Evolutionary conservation across 1,140 invertebrate genomes (phyloP), one percentile per base, ranked within the genome.

Genomic region (Arctopsyche grandis): DNA sequence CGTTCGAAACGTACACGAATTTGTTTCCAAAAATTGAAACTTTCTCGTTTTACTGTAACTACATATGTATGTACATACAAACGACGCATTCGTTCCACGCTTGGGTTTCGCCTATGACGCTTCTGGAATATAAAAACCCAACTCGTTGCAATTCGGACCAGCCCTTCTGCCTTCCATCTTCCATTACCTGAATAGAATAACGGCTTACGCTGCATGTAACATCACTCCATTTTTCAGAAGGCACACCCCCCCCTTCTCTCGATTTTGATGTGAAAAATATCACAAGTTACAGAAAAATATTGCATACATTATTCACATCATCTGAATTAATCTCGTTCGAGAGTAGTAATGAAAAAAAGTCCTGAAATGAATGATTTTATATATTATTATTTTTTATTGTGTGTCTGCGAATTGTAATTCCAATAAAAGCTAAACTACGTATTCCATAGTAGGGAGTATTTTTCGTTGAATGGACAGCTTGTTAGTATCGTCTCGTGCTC

Each of bases 81-180:
- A 52, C 48, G 48, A 12, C 48, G 1, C 48, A 14, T 52, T 14
- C 16, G 48, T 3, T 12, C 1, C 12, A 52, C 12, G 48, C 29
- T 52, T 58, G 58, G 58, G 56, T n/a, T 14, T 24, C 38, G 74
- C n/a, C 71, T 58, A 75, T 75, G 74, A 75, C 58, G 74, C 74
- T 75, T 58, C 48, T 43, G 9, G 74, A 75, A 75, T 75, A 75
- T 75, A 56, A 75, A 70, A 75, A 16, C 56, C 21, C 26, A 75
- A 14, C 56, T 56, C 26, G n/a, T 43, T 70, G 69, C 69, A 70
- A 29, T 60, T 58, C 74, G 14, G 74, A 24, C 46, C 26, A n/a
- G 7, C 19, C 71, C 43, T 22, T 16, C 16, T 52, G n/a, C 12
- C 69, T n/a, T 43, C 14, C 16, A 43, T 70, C 69, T 44, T 38